These are phyloP conservation scores for Hydractinia symbiolongicarpus DNA, from an alignment of 30 jellyfish, hydroid and myxozoan genomes.

Conservation along the genomic window DNA sequence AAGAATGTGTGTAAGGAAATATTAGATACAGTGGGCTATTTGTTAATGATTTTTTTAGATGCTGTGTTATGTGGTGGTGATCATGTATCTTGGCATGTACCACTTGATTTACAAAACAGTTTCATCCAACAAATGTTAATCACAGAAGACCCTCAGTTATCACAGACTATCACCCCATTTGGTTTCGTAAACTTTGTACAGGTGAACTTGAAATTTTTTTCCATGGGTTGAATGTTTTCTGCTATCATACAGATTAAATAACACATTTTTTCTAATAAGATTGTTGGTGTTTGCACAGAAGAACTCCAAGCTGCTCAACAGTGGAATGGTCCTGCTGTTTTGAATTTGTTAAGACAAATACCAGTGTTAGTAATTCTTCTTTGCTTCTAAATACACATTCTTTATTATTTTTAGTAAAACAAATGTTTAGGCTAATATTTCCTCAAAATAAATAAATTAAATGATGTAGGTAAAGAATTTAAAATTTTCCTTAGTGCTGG, in stretches of 20 bases:
- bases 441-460: too few species aligned
- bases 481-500: constrained; percentile 60
- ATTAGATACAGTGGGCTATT: too few species aligned
- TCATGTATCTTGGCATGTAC: constrained; percentile 91
- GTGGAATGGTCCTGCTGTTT: constrained; percentile 94
- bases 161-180: constrained; percentile 71
- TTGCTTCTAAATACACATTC: too few species aligned
- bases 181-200: constrained; percentile 84
- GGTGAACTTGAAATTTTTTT: constrained; percentile 21
- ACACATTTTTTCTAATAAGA: constrained; percentile 18
- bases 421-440: too few species aligned
- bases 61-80: constrained; percentile 79
- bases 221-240: not conserved
- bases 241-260: too few species aligned
- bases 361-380: constrained; percentile 40
- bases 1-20: too few species aligned
- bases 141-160: constrained; percentile 81
- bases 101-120: constrained; percentile 46
- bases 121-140: constrained; percentile 75
- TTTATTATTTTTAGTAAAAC: too few species aligned
- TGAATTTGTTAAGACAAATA: constrained; percentile 59
- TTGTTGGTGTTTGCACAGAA: constrained; percentile 89
- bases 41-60: constrained; percentile 26
- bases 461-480: not conserved
- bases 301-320: constrained; percentile 98